Base-by-base conservation (phyloP, 2,797 vertebrate genomes). In the Trematomus bernacchii region DNA sequence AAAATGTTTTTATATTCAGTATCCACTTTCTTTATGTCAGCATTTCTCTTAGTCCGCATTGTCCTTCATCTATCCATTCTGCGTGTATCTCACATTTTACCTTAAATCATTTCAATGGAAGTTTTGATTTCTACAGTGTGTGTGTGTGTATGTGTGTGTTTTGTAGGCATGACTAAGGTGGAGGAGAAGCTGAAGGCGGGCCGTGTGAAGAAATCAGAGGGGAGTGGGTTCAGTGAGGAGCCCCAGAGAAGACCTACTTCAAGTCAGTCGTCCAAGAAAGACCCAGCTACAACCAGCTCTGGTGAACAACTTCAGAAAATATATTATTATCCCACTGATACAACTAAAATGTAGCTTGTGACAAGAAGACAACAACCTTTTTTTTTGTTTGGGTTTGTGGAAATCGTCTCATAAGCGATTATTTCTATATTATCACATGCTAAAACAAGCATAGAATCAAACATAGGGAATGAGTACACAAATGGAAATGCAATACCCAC, bases 111-210 rank as follows among this genome's bases (percentile, higher is more conserved):
- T 69, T 62, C 15, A 62, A 10, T 40, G 3, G 12, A 30, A 61
- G 53, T 81, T 67, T 82, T 80, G 53, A 75, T 84, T 65, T 51
- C 54, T 65, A 30, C 18, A 16, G n/a, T 71, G 44, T 70, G 30
- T 73, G 30, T 73, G 16, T 71, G 46, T 81, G 30, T 66, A 43
- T 47, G 13, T 60, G 23, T 74, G 65, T 83, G 40, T 74, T 30
- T 59, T 76, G 18, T 68, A 99, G 98, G 98, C 73, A 96, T 99
- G 76, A 96, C 94, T 73, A 99, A 99, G 89, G 96, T 95, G 3
- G 98, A 99, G 83, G 98, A 99, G 87, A 99, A 98, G 82, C 94
- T 97, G 3, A 97, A 98, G 84, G 94, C 95, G 3, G 95, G 96
- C 19, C 95, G 96, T 15, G 94, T 84, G 16, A 98, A 97, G 93